Conservation (phyloP, 2,113 vertebrate genomes). For the Thermophis baileyi region DNA sequence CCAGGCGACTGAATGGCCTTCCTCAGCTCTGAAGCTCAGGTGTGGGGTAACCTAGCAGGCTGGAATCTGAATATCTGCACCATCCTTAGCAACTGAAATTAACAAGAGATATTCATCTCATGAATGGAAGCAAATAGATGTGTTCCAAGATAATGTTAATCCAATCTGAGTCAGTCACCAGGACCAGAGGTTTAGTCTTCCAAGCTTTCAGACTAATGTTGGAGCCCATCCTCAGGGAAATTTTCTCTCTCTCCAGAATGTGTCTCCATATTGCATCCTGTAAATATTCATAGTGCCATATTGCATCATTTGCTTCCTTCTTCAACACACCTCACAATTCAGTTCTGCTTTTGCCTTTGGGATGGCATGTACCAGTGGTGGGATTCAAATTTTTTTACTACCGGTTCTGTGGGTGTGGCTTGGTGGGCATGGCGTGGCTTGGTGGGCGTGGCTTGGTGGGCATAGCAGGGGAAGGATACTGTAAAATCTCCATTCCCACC, state of each 20-base stretch:
- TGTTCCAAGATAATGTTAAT: background rate
- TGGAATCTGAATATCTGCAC: background rate
- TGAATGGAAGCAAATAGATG: background rate
- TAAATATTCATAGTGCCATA: no score
- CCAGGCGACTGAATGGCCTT: slow-evolving; percentile 17
- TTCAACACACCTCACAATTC: slow-evolving; percentile 47
- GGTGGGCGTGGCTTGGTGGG: no score
- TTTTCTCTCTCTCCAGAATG: background rate
- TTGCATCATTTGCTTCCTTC: slow-evolving; percentile 20
- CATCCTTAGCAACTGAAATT: slow-evolving; percentile 43
- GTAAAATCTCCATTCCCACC: no score
- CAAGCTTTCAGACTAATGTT: background rate
- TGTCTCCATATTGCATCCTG: background rate
- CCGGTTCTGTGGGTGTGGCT: no score
- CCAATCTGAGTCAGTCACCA: background rate
- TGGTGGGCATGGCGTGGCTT: no score
- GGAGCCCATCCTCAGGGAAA: background rate
- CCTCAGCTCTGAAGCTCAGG: background rate
- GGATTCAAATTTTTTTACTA: no score
- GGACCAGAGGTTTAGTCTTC: background rate
- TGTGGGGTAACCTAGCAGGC: slow-evolving; percentile 36
- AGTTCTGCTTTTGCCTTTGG: slow-evolving; percentile 60
- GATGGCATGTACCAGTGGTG: slow-evolving; percentile 48
- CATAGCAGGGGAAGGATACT: no score
- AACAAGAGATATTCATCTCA: slow-evolving; percentile 34